Evolutionary conservation across 2,113 vertebrate species (phyloP).

Genomic region (Saccopteryx leptura): DNA sequence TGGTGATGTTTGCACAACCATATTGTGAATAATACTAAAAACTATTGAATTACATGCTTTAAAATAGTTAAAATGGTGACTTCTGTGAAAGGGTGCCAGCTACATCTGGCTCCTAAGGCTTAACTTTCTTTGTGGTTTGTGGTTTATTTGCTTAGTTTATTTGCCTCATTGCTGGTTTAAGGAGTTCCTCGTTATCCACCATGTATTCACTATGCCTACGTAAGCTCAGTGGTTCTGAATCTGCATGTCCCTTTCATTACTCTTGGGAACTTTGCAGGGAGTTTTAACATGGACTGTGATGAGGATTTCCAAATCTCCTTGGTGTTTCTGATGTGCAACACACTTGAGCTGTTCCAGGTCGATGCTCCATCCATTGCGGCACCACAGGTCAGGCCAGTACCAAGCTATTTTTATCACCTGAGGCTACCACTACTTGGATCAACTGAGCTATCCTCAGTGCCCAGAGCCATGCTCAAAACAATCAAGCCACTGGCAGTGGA

Average conservation of each 20-base stretch:
- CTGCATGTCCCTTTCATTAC: neutral
- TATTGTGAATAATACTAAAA: neutral
- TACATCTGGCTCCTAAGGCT: neutral
- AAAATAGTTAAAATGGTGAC: neutral
- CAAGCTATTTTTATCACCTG: no score
- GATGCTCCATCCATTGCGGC: no score
- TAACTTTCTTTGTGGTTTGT: neutral
- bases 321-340: neutral
- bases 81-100: neutral
- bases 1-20: neutral
- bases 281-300: neutral
- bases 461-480: no score
- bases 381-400: no score
- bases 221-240: neutral
- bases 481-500: no score
- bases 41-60: neutral
- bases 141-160: neutral
- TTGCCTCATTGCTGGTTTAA: neutral
- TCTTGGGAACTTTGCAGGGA: neutral
- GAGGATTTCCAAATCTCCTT: neutral
- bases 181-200: neutral
- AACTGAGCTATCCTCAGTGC: no score
- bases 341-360: neutral
- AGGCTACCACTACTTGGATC: no score
- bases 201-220: fast-evolving